These are phyloP conservation scores for Polydrusus tereticollis DNA, from an alignment of 2,888 invertebrate genomes.

Conservation along the genomic window DNA sequence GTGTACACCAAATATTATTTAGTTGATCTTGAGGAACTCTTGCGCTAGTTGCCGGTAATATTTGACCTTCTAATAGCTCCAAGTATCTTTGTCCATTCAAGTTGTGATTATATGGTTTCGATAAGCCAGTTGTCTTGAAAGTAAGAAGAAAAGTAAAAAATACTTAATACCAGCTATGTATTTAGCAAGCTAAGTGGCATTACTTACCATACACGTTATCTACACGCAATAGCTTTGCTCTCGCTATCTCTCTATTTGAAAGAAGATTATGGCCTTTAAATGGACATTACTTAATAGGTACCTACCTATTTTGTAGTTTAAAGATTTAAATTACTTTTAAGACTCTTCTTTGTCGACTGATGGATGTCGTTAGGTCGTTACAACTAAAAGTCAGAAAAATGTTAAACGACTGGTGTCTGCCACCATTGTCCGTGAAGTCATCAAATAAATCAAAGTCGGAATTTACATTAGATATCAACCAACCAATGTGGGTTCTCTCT, in stretches of 20 bases:
- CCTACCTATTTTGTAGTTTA: constrained; percentile 3
- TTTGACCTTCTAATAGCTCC: too few relatives aligned
- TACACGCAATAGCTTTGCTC: not conserved
- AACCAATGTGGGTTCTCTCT: too few relatives aligned
- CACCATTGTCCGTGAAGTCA: constrained; percentile 9
- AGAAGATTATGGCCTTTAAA: constrained; percentile 2
- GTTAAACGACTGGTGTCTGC: constrained; percentile 10
- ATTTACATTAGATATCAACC: not conserved
- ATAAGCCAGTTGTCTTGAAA: too few relatives aligned
- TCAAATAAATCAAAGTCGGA: constrained; percentile 15
- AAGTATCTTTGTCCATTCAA: too few relatives aligned
- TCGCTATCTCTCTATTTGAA: not conserved
- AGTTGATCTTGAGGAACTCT: too few relatives aligned
- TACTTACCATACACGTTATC: too few relatives aligned
- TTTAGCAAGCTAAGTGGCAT: too few relatives aligned
- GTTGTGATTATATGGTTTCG: too few relatives aligned
- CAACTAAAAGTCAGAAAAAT: constrained; percentile 1
- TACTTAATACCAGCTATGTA: too few relatives aligned
- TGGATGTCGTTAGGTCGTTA: constrained; percentile 3
- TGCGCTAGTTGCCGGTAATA: too few relatives aligned
- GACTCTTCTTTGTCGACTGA: constrained; percentile 5
- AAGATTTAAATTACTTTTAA: constrained; percentile 11
- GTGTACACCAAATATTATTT: too few relatives aligned
- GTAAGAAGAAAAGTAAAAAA: too few relatives aligned
- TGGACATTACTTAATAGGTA: constrained; percentile 9